Evolutionary conservation across 2,888 invertebrate species (phyloP).

Genomic region (Apeira syringaria): DNA sequence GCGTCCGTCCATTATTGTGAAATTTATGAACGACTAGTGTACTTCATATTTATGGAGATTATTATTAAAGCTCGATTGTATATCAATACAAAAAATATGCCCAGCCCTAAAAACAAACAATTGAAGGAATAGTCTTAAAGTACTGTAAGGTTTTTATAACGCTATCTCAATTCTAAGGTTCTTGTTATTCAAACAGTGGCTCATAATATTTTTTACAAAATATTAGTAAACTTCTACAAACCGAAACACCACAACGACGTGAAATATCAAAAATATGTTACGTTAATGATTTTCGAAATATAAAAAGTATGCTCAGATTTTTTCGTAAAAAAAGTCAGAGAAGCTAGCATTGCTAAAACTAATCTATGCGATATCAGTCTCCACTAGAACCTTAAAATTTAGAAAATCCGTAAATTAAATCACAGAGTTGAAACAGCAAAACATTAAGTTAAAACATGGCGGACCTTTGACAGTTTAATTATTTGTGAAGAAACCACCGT

Average conservation of each 20-base stretch:
- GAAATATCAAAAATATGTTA: constrained; percentile 36
- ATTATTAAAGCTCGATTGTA: too few species aligned
- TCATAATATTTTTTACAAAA: constrained; percentile 40
- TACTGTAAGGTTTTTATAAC: too few species aligned
- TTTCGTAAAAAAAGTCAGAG: constrained; percentile 69
- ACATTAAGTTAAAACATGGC: constrained; percentile 69
- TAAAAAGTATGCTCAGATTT: constrained; percentile 61
- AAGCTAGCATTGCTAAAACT: constrained; percentile 84
- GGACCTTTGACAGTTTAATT: constrained; percentile 50
- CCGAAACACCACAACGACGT: constrained; percentile 34
- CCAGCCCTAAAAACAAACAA: too few species aligned
- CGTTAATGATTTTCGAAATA: constrained; percentile 38
- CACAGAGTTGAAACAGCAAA: constrained; percentile 82
- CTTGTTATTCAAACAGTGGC: not conserved
- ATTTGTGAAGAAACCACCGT: constrained; percentile 45
- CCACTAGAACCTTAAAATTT: constrained; percentile 83
- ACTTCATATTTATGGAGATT: too few species aligned
- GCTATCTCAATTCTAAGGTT: constrained; percentile 7
- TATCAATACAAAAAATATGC: too few species aligned
- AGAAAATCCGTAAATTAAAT: constrained; percentile 82
- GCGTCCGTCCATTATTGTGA: constrained; percentile 58
- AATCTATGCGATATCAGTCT: constrained; percentile 83
- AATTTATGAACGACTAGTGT: constrained; percentile 25
- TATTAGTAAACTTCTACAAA: constrained; percentile 45
- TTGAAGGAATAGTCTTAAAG: too few species aligned